phyloP scores from a whole-genome alignment of 92 coral and sea anemone species.

The Umimayanthus chanpuru region DNA sequence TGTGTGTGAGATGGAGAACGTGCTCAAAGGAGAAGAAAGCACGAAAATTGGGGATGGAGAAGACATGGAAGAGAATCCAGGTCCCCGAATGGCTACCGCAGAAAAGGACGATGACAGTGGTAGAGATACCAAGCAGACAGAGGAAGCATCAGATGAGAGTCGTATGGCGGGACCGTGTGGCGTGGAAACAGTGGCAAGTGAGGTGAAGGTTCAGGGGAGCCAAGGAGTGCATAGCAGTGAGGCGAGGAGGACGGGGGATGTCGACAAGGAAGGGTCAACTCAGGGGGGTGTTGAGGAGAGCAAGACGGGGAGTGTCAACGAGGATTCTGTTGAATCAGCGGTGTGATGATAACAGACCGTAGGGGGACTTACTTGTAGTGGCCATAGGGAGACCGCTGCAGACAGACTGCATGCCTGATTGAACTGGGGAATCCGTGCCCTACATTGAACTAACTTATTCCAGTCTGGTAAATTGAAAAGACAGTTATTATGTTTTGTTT shows the following conservation, averaged over 20 bases:
- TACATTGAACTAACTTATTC: neutral
- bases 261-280: neutral
- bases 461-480: neutral
- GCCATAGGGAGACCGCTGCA: neutral
- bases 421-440: neutral
- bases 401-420: neutral
- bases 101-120: neutral
- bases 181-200: neutral
- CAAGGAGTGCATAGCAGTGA: neutral
- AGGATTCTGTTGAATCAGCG: conserved; percentile 20
- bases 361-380: neutral
- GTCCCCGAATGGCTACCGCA: neutral
- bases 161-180: neutral
- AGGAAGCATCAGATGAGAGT: neutral
- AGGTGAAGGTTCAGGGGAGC: neutral
- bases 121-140: neutral
- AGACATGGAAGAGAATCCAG: neutral
- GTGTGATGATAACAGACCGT: neutral
- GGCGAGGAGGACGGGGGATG: neutral
- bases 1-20: neutral
- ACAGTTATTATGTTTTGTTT: neutral
- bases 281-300: neutral
- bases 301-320: neutral
- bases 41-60: neutral
- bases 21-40: neutral